Base-by-base conservation (phyloP, 2,888 invertebrate species). In the Oasisia sp. region DNA sequence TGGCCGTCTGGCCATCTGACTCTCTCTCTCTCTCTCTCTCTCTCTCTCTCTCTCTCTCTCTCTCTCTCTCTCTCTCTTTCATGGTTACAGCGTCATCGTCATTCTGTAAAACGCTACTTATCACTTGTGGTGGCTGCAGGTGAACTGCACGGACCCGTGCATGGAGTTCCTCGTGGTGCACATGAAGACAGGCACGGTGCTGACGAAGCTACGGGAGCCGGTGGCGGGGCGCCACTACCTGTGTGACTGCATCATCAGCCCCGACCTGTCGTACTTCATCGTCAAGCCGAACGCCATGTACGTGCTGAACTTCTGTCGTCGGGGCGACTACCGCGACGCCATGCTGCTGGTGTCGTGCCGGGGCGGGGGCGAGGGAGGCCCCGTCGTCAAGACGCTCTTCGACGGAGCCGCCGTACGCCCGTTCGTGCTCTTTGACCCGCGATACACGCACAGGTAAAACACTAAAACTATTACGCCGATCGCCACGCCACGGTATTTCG, bases 211-310 rank as follows among this genome's bases (percentile, higher is more conserved):
- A 92, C 93, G 93, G 90, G 93, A 94, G 89, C 91, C 91, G 5
- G 58, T 93, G 27, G 91, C 92, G 32, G 92, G 92, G 12, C 93
- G 93, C 90, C 94, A 94, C 89, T 94, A 94, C 93, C 93, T 94
- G n/a, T 94, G 94, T 91, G 94, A 94, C 92, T 93, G 93, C 91
- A 93, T 94, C 92, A 94, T 94, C 92, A 94, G 94, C 56, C 94
- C 94, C 14, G 94, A 94, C 91, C 92, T 94, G 32, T 92, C 94
- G 32, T 93, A 93, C 19, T 94, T 94, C 92, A 94, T 94, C 89
- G 91, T 94, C 50, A 94, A 94, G 89, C 94, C 94, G 11, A 94
- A 94, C 50, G 94, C 94, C 27, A 94, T 94, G 94, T 94, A 93
- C 91, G 94, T 94, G 50, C 93, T 94, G 19, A 94, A 94, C 92